Conservation (phyloP, 1,140 invertebrate genomes). For the Teleogryllus occipitalis region DNA sequence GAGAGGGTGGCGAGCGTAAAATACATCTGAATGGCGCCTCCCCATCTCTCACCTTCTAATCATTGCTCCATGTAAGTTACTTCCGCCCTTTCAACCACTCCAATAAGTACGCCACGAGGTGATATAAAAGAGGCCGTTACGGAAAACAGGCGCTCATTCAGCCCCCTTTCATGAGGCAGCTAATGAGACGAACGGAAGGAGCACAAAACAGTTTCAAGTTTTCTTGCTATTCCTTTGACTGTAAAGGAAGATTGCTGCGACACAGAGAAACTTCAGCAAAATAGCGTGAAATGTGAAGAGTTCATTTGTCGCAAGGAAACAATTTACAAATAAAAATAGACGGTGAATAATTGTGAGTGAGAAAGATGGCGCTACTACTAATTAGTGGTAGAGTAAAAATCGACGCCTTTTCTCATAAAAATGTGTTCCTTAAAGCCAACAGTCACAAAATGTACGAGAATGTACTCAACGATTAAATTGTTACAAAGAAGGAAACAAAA, state of each 20-base stretch:
- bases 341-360: no score
- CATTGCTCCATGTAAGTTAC: background rate
- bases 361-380: no score
- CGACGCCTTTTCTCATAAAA: no score
- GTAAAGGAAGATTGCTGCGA: background rate
- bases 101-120: background rate
- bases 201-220: background rate
- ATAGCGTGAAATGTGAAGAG: no score
- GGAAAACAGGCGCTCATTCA: background rate
- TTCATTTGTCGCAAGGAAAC: no score
- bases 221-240: background rate
- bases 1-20: background rate
- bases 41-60: background rate
- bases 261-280: background rate
- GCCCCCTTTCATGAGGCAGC: background rate
- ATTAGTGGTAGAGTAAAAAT: no score
- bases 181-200: background rate
- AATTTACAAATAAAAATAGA: no score
- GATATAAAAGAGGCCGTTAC: background rate
- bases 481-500: no score
- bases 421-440: no score
- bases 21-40: background rate
- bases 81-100: background rate
- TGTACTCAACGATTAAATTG: no score
- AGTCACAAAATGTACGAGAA: no score